Base-by-base conservation (phyloP, 1,140 invertebrate genomes). In the Mesaphorura yosii region DNA sequence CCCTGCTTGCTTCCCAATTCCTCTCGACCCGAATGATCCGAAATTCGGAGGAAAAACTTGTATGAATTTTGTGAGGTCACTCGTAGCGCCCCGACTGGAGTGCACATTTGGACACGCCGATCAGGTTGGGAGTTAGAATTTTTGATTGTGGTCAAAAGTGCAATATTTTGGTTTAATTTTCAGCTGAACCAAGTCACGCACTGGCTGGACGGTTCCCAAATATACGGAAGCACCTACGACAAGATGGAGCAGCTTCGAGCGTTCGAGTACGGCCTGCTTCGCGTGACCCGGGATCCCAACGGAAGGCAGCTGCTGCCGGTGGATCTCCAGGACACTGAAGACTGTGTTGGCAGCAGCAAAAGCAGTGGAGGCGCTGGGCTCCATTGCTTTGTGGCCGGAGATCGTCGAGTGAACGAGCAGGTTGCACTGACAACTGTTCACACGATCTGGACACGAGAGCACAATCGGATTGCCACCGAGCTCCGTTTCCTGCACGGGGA, bases 61-160 rank as follows among this genome's bases (percentile, higher is more conserved):
- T 53, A 75, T 83, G 63, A 82, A 82, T 65, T 80, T 83, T 63
- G 80, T 82, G 0, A 68, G 82, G 44, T 75, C 79, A 1, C 72
- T 78, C 34, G 65, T 80, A 39, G 76, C 79, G 3, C 76, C 79
- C 0, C 71, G 73, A 55, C 64, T 71, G n/a, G 76, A 82, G 60
- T 84, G 82, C 59, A 75, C 73, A 1, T 67, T 82, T 15, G 76
- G 81, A 48, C 82, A 81, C 66, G 77, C 77, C 6, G 77, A 81
- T 58, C 82, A 83, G 67, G 78, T 80, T 65, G 22, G 10, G 37
- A 29, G 23, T 45, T 50, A 26, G n/a, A n/a, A n/a, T n/a, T n/a
- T n/a, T n/a, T n/a, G n/a, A n/a, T n/a, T 53, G n/a, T 19, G 14
- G 6, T 37, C 23, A 44, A 14, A 46, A 47, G 25, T 42, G 20